A percentile compares a stretch with the other conserved stretches of the same genome.
Evolutionary conservation across 1,140 invertebrate species (phyloP).

Genomic region (Panagrolaimus sp.): DNA sequence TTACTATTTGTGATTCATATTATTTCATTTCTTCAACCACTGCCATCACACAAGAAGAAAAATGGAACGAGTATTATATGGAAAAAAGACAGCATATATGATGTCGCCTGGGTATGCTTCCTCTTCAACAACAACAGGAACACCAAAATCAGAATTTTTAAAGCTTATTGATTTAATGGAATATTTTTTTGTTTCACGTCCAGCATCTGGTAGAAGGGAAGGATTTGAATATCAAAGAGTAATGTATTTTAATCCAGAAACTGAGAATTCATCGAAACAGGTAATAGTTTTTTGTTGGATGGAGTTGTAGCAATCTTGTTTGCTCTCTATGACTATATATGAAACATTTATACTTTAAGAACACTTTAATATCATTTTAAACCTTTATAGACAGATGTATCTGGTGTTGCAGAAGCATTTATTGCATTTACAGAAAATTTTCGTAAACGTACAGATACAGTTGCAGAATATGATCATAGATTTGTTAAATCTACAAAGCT

Average conservation of each 20-base stretch:
- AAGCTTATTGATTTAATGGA: conserved; percentile 10
- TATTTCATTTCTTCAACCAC: no score
- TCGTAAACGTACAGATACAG: not conserved
- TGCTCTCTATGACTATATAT: no score
- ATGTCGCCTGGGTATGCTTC: no score
- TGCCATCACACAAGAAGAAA: no score
- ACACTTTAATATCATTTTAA: no score
- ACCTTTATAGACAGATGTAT: conserved; percentile 31
- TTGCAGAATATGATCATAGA: conserved; percentile 3
- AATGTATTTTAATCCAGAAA: conserved; percentile 14
- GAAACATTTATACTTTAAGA: no score
- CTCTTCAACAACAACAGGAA: no score
- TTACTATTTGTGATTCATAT: no score
- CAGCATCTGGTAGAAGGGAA: not conserved
- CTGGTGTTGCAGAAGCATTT: conserved; percentile 33
- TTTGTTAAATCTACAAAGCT: conserved; percentile 31
- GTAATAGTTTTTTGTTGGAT: conserved; percentile 16
- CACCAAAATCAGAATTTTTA: conserved; percentile 1
- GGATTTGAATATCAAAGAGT: conserved; percentile 16
- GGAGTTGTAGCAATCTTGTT: not conserved
- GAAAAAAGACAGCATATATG: no score
- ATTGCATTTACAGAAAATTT: conserved; percentile 28
- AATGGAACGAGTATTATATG: no score
- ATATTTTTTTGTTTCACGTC: conserved; percentile 17
- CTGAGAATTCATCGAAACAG: conserved; percentile 7